Conservation (phyloP, 2,797 vertebrate genomes). For the Urocyon cinereoargenteus region DNA sequence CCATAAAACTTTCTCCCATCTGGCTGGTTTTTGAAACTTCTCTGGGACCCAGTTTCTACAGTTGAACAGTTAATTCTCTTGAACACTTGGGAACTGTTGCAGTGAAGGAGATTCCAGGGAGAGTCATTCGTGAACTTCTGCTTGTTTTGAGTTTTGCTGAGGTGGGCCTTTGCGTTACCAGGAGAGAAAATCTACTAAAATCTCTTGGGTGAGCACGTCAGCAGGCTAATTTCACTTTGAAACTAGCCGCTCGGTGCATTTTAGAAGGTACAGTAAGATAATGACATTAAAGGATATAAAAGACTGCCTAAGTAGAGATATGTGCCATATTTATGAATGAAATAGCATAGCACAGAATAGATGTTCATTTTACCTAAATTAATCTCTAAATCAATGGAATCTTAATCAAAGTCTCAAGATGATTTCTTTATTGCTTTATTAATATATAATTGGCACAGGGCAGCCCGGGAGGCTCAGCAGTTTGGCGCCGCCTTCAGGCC, state of each 20-base stretch:
- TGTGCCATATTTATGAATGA: background rate
- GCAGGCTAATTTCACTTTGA: constrained; percentile 58
- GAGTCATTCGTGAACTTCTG: background rate
- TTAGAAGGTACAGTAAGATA: background rate
- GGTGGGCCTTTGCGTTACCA: background rate
- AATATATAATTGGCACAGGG: background rate
- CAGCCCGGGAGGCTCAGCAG: too few species aligned
- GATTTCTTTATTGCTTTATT: background rate
- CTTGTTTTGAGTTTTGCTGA: background rate
- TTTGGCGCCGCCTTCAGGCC: too few species aligned
- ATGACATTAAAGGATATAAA: constrained; percentile 17
- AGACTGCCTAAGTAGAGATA: background rate
- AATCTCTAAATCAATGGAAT: constrained; percentile 16
- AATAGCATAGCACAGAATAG: background rate
- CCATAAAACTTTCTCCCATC: constrained; percentile 31
- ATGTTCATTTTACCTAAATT: background rate
- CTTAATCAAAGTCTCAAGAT: constrained; percentile 11
- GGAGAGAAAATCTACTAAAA: constrained; percentile 52
- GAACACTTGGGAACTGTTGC: background rate
- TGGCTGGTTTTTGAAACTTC: background rate
- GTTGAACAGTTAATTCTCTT: constrained; percentile 58
- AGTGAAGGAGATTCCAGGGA: constrained; percentile 63
- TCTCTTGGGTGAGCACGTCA: constrained; percentile 33
- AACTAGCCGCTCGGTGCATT: background rate
- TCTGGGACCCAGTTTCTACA: background rate